phyloP scores from a whole-genome alignment of 92 coral and sea anemone species.

The Zoanthus sociatus region DNA sequence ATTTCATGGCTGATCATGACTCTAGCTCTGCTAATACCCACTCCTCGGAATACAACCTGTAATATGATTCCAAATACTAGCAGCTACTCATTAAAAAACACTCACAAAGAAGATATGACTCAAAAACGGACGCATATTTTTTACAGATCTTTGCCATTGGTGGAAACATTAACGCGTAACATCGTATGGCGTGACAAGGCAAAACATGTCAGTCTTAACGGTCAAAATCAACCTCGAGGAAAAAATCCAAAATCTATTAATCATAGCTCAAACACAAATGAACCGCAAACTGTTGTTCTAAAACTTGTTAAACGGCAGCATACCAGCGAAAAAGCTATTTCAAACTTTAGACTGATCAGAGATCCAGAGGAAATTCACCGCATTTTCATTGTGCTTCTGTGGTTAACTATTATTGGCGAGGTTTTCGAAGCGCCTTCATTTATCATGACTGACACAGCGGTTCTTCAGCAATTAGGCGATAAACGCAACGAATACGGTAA shows the following conservation, averaged over 20 bases:
- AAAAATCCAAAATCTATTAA: neutral
- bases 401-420: conserved; percentile 86
- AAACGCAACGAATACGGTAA: conserved; percentile 91
- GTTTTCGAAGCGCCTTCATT: conserved; percentile 97
- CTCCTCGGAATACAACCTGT: conserved; percentile 83
- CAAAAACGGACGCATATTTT: conserved; percentile 20
- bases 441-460: conserved; percentile 91
- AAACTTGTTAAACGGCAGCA: neutral
- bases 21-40: conserved; percentile 83
- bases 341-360: conserved; percentile 51
- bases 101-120: neutral
- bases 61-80: conserved; percentile 20
- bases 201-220: neutral
- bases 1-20: conserved; percentile 95
- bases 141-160: neutral
- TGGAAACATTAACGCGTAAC: neutral
- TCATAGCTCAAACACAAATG: neutral
- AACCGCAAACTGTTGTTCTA: neutral
- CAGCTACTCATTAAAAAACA: neutral
- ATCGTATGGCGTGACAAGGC: neutral
- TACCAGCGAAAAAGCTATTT: conserved; percentile 1
- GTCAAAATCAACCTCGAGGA: neutral
- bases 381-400: conserved; percentile 73
- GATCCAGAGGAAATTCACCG: conserved; percentile 78
- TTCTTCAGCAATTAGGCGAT: conserved; percentile 88